A percentile compares a stretch with the other conserved stretches of the same genome.
phyloP scores from a whole-genome alignment of 2,888 invertebrate genomes.

The Apodemia duryi region DNA sequence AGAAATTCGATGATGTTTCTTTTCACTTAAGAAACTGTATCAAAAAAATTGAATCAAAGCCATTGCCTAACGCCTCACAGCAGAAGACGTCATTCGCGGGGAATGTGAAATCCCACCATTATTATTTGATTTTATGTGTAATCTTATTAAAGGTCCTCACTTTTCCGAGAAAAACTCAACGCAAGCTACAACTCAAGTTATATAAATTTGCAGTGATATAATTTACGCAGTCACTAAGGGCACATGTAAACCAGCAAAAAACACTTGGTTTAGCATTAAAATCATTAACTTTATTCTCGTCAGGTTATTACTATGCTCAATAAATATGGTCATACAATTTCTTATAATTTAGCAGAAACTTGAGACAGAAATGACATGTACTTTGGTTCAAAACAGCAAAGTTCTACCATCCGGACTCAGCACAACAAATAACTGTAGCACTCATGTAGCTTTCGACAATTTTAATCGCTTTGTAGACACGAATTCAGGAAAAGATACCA shows the following conservation, averaged over 20 bases:
- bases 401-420: no score
- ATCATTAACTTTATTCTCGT: not conserved
- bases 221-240: not conserved
- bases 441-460: slow-evolving; percentile 12
- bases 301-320: not conserved
- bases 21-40: slow-evolving; percentile 37
- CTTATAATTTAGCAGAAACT: no score
- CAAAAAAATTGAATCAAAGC: slow-evolving; percentile 31
- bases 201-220: not conserved
- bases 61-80: slow-evolving; percentile 28
- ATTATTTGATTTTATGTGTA: not conserved
- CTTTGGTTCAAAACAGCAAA: not conserved
- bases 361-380: not conserved
- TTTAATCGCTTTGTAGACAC: slow-evolving; percentile 35
- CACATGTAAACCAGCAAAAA: slow-evolving; percentile 1
- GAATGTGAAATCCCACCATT: not conserved
- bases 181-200: not conserved
- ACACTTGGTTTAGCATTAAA: slow-evolving; percentile 1
- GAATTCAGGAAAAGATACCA: slow-evolving; percentile 24
- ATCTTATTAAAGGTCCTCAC: not conserved
- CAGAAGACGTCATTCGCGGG: slow-evolving; percentile 27
- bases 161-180: no score
- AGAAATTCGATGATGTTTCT: slow-evolving; percentile 35
- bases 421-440: no score
- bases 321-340: no score